Base-by-base conservation (phyloP, 2,797 vertebrate species). In the Zenarchopterus dispar region DNA sequence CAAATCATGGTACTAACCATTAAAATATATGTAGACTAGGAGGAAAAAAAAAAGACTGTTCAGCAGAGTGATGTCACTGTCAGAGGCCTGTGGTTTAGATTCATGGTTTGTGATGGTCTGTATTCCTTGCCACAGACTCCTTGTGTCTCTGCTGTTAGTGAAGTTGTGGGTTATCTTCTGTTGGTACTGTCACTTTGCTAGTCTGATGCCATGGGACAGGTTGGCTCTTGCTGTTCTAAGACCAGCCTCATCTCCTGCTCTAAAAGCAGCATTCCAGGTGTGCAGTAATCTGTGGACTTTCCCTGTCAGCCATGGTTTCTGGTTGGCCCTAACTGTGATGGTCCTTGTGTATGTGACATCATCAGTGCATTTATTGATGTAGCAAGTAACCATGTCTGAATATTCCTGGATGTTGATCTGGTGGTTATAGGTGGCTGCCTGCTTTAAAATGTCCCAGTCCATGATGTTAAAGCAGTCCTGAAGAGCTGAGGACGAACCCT, bases 221-320 rank as follows among this genome's bases (percentile, higher is more conserved):
- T 18, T 51, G 24, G 26, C 26, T 31, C 26, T 31, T 17, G 22
- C n/a, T 45, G 44, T 19, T 45, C 44, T 45, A 18, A 49, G 13
- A 23, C 22, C 47, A 24, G 13, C 8, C 17, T 50, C 17, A 1
- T 28, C 49, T 8, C 26, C 24, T 8, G 26, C 49, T 31, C 24
- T 18, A 6, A 31, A 51, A 17, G 24, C 49, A 8, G 9, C 16
- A 9, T 46, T 24, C 15, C 23, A 0, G 3, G 23, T 21, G 5
- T 15, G 23, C 46, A 13, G 10, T 2, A 48, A 19, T 21, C 23
- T 49, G 16, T 7, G 47, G 23, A 49, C 24, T 50, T 17, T 1
- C 24, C 48, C 48, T 53, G 48, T 50, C 16, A 50, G 23, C 16
- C 48, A n/a, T 50, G 24, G 51, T n/a, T 53, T 39, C 28, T 19